These are phyloP conservation scores for Dreissena rostriformis DNA, from an alignment of 1,140 invertebrate species.

Conservation along the genomic window DNA sequence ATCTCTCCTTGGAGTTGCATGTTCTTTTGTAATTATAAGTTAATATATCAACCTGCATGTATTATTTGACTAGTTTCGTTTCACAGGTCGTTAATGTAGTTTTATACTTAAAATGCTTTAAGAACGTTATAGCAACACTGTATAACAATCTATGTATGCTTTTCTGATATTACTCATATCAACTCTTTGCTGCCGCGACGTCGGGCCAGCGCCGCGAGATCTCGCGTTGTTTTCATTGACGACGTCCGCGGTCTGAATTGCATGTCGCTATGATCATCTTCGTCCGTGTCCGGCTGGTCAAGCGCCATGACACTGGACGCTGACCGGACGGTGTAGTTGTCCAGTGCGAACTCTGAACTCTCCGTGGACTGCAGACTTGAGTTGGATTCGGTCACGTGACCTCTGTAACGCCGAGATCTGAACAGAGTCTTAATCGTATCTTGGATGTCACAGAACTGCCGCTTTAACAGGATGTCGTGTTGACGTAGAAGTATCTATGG, in stretches of 20 bases:
- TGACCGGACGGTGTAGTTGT: constrained; percentile 63
- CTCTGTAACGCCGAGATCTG: constrained; percentile 32
- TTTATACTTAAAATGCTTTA: too few species aligned
- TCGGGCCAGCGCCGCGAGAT: constrained; percentile 74
- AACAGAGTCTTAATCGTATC: constrained; percentile 69
- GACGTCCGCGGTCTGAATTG: constrained; percentile 68
- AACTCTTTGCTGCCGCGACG: constrained; percentile 75
- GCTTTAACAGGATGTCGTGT: constrained; percentile 73
- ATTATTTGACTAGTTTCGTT: too few species aligned
- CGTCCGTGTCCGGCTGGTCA: constrained; percentile 59
- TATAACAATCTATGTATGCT: background rate
- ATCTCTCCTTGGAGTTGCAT: too few species aligned
- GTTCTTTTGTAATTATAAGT: too few species aligned
- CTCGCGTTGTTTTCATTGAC: constrained; percentile 75
- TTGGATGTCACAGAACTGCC: constrained; percentile 75
- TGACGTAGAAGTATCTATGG: constrained; percentile 74
- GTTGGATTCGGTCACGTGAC: constrained; percentile 49
- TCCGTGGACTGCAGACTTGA: constrained; percentile 29
- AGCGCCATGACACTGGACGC: constrained; percentile 68
- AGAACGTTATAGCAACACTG: too few species aligned
- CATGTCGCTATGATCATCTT: constrained; percentile 26
- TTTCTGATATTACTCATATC: constrained; percentile 55
- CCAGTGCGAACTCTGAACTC: constrained; percentile 55
- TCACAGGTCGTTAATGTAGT: too few species aligned
- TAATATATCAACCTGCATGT: too few species aligned